Conservation (phyloP, 1,140 invertebrate genomes). For the Sminthurinus signatus region DNA sequence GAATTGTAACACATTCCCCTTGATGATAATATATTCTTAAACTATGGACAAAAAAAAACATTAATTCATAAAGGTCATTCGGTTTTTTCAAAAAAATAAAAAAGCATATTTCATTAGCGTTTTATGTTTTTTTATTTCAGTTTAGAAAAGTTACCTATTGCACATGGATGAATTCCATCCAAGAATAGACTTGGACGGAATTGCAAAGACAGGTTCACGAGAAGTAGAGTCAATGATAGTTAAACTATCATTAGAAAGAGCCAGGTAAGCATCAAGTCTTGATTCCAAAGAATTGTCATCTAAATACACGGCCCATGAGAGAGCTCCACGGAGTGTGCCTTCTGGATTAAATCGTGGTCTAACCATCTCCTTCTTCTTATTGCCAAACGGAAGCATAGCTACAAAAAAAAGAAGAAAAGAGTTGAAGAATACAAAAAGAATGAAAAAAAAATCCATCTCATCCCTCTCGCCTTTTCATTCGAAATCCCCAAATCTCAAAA, state of each 20-base stretch:
- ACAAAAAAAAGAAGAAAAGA: constrained; percentile 18
- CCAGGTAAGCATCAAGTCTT: constrained; percentile 66
- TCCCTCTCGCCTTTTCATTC: too few relatives aligned
- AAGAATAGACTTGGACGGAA: constrained; percentile 74
- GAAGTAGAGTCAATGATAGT: constrained; percentile 78
- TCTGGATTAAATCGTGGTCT: constrained; percentile 63
- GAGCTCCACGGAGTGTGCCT: constrained; percentile 59
- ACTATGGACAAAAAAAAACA: too few relatives aligned
- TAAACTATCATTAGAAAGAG: constrained; percentile 77
- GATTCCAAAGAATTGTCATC: constrained; percentile 63
- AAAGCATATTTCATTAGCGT: too few relatives aligned
- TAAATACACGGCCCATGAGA: constrained; percentile 68
- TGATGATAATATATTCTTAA: constrained; percentile 55
- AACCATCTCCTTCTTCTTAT: constrained; percentile 62
- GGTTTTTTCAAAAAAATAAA: too few relatives aligned
- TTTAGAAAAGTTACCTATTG: too few relatives aligned
- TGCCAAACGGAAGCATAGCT: constrained; percentile 55
- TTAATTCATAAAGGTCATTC: too few relatives aligned
- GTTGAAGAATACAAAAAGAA: too few relatives aligned
- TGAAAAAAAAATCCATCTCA: too few relatives aligned
- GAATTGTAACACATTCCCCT: constrained; percentile 67
- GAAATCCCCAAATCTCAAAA: too few relatives aligned
- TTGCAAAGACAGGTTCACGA: constrained; percentile 76
- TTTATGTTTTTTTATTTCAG: too few relatives aligned
- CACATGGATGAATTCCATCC: constrained; percentile 62